Evolutionary conservation across 2,888 invertebrate species (phyloP).

Genomic region (Chaetogeoica ovagalla): DNA sequence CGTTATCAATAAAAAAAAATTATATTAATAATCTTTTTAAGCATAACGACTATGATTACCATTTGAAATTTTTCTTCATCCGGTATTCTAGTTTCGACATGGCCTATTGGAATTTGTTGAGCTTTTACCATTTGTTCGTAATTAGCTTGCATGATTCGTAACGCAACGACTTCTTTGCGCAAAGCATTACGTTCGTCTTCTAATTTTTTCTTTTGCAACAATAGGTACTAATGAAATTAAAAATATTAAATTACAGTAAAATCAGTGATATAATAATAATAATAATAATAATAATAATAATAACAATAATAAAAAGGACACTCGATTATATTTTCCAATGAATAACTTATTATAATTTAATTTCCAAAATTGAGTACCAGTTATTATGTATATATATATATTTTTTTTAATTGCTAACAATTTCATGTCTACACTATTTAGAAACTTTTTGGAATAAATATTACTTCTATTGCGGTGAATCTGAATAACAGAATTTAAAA

Average conservation of each 20-base stretch:
- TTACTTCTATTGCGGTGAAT: too few species aligned
- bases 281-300: not conserved
- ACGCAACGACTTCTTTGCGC: conserved; percentile 87
- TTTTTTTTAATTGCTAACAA: too few species aligned
- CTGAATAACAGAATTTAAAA: too few species aligned
- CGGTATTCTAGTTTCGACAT: conserved; percentile 83
- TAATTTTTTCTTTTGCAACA: conserved; percentile 89
- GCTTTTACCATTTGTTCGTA: conserved; percentile 96
- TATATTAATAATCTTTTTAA: not conserved
- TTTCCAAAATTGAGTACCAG: too few species aligned
- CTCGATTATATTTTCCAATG: too few species aligned
- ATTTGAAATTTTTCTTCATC: conserved; percentile 97
- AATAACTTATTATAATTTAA: not conserved
- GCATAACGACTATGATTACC: conserved; percentile 62
- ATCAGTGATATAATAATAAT: not conserved
- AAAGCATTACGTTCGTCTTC: conserved; percentile 91
- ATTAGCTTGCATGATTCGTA: conserved; percentile 91
- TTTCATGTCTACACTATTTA: too few species aligned
- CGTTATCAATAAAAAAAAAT: not conserved
- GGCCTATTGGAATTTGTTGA: conserved; percentile 87
- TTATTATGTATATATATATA: too few species aligned
- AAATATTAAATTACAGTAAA: too few species aligned
- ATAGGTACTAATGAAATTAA: conserved; percentile 71
- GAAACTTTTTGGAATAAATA: too few species aligned
- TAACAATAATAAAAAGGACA: not conserved